Conservation (phyloP, 2,113 vertebrate species). For the Vidua macroura region DNA sequence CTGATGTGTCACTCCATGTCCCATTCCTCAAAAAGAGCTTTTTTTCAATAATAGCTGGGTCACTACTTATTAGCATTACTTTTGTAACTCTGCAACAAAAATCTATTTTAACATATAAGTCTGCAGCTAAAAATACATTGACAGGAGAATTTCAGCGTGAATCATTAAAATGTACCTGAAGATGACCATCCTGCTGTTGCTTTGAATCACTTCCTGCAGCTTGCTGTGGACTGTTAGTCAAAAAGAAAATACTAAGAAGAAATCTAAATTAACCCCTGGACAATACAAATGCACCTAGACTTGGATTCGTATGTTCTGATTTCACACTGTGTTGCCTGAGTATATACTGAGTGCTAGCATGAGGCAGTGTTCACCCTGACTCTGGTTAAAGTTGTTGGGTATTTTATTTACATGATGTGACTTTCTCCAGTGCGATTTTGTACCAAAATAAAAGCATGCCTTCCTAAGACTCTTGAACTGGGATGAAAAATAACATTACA, state of each 20-base stretch:
- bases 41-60: background rate
- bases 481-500: background rate
- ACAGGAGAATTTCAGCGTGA: background rate
- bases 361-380: background rate
- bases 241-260: background rate
- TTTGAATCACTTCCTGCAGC: background rate
- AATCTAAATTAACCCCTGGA: conserved; percentile 16
- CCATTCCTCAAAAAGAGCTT: background rate
- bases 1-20: background rate
- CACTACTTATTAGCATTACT: background rate
- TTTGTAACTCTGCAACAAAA: background rate
- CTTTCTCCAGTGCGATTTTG: background rate
- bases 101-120: background rate
- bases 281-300: background rate
- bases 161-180: conserved; percentile 9
- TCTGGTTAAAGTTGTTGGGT: background rate
- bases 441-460: background rate
- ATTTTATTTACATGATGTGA: background rate
- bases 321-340: background rate
- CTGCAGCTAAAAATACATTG: background rate
- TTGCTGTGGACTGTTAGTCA: background rate
- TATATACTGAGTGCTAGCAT: background rate
- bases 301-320: background rate
- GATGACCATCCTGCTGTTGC: background rate
- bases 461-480: background rate